Percentiles rank a stretch among this genome's conserved stretches.
These are phyloP conservation scores for Julus scanicus DNA, from an alignment of 2,888 invertebrate genomes.

Conservation along the genomic window DNA sequence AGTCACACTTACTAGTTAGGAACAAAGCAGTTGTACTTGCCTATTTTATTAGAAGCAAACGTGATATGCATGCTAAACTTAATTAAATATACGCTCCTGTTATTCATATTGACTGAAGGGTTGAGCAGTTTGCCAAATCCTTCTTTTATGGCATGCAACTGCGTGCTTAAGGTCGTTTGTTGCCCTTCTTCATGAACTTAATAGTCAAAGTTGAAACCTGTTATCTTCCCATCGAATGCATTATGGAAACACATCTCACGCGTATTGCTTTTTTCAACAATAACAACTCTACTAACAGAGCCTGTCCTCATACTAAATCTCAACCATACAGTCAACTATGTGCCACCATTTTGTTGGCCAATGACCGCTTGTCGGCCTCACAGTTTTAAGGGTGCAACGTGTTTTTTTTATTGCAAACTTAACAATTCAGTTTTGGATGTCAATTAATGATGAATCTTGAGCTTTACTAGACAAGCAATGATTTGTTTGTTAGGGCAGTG, in stretches of 20 bases:
- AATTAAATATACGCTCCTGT: slow-evolving; percentile 7
- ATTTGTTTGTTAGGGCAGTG: slow-evolving; percentile 3
- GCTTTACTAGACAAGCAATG: neutral
- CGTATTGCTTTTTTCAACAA: neutral
- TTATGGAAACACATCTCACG: neutral
- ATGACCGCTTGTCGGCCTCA: neutral
- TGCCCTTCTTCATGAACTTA: slow-evolving; percentile 36
- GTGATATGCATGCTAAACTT: neutral
- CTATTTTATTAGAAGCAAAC: neutral
- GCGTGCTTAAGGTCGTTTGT: neutral
- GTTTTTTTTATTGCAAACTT: neutral
- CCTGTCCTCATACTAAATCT: neutral
- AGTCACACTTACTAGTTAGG: too few species aligned
- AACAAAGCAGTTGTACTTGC: too few species aligned
- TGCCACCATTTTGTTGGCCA: neutral
- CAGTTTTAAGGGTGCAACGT: neutral
- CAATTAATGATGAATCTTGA: neutral
- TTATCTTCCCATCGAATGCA: neutral
- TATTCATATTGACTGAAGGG: neutral
- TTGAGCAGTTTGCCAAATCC: neutral
- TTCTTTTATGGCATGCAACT: neutral
- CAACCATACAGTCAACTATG: neutral
- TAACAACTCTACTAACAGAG: neutral
- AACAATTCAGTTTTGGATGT: neutral
- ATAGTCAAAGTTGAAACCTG: slow-evolving; percentile 35